Evolutionary conservation across 2,797 vertebrate genomes (phyloP).

Genomic region (Sandelia bainsii): DNA sequence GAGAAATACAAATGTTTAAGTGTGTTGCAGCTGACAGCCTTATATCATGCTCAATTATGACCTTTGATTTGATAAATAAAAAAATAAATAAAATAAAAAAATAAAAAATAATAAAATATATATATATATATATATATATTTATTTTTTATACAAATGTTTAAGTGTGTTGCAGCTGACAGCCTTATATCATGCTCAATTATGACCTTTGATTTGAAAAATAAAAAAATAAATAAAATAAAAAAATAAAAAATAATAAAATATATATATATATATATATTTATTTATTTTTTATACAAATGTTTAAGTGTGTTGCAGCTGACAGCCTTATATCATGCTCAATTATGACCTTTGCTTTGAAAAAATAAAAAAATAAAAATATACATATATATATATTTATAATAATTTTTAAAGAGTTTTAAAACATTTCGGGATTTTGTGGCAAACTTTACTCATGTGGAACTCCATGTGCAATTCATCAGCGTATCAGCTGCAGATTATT

Average conservation of each 20-base stretch:
- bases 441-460: neutral
- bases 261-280: no score
- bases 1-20: slow-evolving; percentile 1
- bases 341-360: no score
- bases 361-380: no score
- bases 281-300: no score
- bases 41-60: slow-evolving; percentile 2
- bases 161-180: neutral
- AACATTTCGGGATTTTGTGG: neutral
- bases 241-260: no score
- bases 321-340: slow-evolving; percentile 10
- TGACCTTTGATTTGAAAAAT: no score
- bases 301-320: neutral
- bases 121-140: no score
- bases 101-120: no score
- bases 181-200: slow-evolving; percentile 7
- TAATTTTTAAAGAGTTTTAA: neutral
- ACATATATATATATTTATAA: no score
- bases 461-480: neutral
- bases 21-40: neutral
- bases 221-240: no score
- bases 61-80: no score
- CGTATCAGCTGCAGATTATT: neutral
- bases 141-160: neutral
- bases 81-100: no score